Evolutionary conservation across 1,140 invertebrate species (phyloP), one percentile per base, ranked within the genome.

Genomic region (Drosophila ficusphila): DNA sequence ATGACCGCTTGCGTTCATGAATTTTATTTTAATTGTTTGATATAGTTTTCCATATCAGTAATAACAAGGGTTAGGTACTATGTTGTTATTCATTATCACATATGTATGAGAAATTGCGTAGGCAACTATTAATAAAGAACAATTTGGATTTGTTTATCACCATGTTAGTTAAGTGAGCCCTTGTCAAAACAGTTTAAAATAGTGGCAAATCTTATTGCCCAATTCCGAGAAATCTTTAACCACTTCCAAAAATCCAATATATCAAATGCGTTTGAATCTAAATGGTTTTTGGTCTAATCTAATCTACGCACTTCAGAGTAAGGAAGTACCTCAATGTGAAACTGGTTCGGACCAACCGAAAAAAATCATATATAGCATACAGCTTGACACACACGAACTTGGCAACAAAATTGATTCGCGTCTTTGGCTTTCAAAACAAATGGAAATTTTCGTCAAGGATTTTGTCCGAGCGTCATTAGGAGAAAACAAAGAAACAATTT

Each of bases 361-460:
- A 18, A 44, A 3, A 14, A 41, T 60, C 38, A 7, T 25, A 44
- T 46, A 46, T 9, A n/a, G n/a, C n/a, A 29, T 36, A 29, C 12
- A n/a, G n/a, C 2, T 9, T 9, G 8, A 29, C 29, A 1, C 27
- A 60, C 16, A 27, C 38, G 54, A 36, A 64, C 39, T n/a, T 46
- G 54, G 29, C 39, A 61, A 64, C 38, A 6, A 7, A 18, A 25
- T 60, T 27, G 23, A 36, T 33, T 42, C 5, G 5, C 2, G 11
- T 62, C 8, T 5, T 25, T 14, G 41, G 53, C 48, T 34, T 23
- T 58, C 7, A 65, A 49, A 65, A 51, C 60, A 65, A 52, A 67
- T 41, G 46, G 34, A 41, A 51, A 33, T 65, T 67, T 67, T 27
- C 9, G 23, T 16, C 58, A 65, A 65, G 25, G 57, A 41, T 64